Conservation (phyloP, 2,797 vertebrate genomes). For the Rachycentron canadum region DNA sequence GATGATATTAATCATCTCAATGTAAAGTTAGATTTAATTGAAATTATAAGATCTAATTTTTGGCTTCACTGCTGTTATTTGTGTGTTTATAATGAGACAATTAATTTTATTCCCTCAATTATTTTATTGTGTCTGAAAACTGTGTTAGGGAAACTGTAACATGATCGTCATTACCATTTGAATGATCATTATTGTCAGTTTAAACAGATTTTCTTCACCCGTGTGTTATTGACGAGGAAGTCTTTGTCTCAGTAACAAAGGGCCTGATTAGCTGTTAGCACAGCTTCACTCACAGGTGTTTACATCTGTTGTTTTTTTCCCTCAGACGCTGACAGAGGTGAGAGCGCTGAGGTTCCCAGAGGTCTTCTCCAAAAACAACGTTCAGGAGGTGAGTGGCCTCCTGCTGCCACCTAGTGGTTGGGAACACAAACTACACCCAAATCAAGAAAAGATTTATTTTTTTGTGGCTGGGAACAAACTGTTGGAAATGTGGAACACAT, state of each 20-base stretch:
- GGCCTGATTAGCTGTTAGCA: slow-evolving; percentile 41
- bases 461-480: not conserved
- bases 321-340: slow-evolving; percentile 93
- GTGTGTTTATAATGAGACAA: slow-evolving; percentile 17
- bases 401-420: slow-evolving; percentile 65
- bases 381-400: slow-evolving; percentile 89
- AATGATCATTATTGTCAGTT: not conserved
- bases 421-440: not conserved
- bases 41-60: not conserved
- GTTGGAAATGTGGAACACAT: not conserved
- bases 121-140: slow-evolving; percentile 16
- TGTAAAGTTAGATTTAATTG: not conserved
- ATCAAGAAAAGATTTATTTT: not conserved
- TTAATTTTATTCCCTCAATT: slow-evolving; percentile 14
- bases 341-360: slow-evolving; percentile 91
- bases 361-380: slow-evolving; percentile 91
- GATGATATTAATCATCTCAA: not conserved
- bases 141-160: slow-evolving; percentile 17
- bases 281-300: slow-evolving; percentile 68
- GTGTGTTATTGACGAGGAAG: not conserved
- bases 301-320: slow-evolving; percentile 51
- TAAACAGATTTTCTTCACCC: not conserved
- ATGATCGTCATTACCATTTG: not conserved
- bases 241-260: slow-evolving; percentile 68
- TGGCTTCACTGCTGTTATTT: slow-evolving; percentile 12